Evolutionary conservation across 2,888 invertebrate genomes (phyloP).

Genomic region (Clanis bilineata): DNA sequence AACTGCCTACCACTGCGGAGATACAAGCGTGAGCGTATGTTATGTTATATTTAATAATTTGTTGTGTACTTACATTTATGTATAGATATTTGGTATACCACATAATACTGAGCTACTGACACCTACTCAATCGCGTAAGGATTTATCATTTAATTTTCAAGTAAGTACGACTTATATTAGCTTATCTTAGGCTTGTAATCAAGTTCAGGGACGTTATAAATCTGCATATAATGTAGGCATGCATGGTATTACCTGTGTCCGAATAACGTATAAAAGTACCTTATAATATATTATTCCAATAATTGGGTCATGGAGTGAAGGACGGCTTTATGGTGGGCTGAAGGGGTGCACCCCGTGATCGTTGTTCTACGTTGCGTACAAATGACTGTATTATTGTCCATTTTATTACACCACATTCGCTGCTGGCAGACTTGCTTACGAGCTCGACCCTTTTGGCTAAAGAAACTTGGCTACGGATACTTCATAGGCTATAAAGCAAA

Average conservation of each 20-base stretch:
- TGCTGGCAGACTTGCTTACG: constrained; percentile 59
- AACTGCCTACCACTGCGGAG: too few species aligned
- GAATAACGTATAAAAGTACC: not conserved
- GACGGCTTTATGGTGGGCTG: constrained; percentile 52
- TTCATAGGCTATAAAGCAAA: constrained; percentile 28
- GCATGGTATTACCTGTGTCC: not conserved
- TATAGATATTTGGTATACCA: too few species aligned
- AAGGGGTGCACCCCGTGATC: constrained; percentile 45
- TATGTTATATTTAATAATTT: too few species aligned
- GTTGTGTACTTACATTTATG: too few species aligned
- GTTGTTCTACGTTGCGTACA: constrained; percentile 64
- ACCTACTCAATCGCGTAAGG: too few species aligned
- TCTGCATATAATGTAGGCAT: not conserved
- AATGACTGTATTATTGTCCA: constrained; percentile 65
- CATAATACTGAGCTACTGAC: too few species aligned
- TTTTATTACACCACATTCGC: constrained; percentile 70
- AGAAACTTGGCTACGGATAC: constrained; percentile 63
- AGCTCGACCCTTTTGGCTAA: constrained; percentile 73
- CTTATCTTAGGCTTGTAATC: not conserved
- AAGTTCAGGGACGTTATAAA: not conserved
- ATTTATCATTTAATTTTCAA: too few species aligned
- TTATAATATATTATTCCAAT: constrained; percentile 17
- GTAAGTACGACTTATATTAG: not conserved
- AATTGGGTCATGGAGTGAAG: constrained; percentile 48
- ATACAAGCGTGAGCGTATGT: too few species aligned